A percentile compares a stretch with the other conserved stretches of the same genome.
Evolutionary conservation across 2,888 invertebrate genomes (phyloP).

Genomic region (Auanema sp.): DNA sequence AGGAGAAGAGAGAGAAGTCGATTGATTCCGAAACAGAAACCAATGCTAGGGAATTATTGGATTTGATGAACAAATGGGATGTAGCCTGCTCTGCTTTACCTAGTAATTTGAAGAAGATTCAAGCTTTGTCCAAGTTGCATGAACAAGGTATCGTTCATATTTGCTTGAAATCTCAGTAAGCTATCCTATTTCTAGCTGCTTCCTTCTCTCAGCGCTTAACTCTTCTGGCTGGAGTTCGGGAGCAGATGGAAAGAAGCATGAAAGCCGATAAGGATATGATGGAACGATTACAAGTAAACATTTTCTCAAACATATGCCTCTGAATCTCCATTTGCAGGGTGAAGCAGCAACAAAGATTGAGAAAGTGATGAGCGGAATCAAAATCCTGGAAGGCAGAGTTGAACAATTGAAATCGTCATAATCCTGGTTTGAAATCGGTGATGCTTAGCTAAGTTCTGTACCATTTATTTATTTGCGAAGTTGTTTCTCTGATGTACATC

Average conservation of each 20-base stretch:
- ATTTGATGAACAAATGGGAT: constrained; percentile 45
- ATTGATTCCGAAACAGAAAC: constrained; percentile 31
- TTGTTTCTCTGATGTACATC: constrained; percentile 5
- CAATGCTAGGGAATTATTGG: constrained; percentile 37
- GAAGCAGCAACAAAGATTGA: not conserved
- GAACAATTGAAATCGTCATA: not conserved
- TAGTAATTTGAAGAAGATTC: constrained; percentile 43
- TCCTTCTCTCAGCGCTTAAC: constrained; percentile 39
- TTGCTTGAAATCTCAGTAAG: not conserved
- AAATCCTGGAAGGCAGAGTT: too few relatives aligned
- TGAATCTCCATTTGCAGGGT: constrained; percentile 5
- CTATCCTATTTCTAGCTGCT: constrained; percentile 27
- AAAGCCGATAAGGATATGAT: constrained; percentile 12
- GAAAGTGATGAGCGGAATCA: too few relatives aligned
- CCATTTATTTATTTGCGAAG: constrained; percentile 2
- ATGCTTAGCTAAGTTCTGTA: not conserved
- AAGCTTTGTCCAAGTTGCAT: constrained; percentile 40
- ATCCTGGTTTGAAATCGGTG: not conserved
- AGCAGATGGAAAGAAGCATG: constrained; percentile 42
- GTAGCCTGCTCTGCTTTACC: constrained; percentile 38
- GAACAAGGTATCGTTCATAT: constrained; percentile 40
- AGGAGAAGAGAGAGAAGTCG: constrained; percentile 33
- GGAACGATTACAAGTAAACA: constrained; percentile 11
- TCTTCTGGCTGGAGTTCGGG: constrained; percentile 36
- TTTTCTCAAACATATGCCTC: not conserved